A percentile compares a stretch with the other conserved stretches of the same genome.
These are phyloP conservation scores for Euplagia quadripunctaria DNA, from an alignment of 2,888 invertebrate species.

Conservation along the genomic window DNA sequence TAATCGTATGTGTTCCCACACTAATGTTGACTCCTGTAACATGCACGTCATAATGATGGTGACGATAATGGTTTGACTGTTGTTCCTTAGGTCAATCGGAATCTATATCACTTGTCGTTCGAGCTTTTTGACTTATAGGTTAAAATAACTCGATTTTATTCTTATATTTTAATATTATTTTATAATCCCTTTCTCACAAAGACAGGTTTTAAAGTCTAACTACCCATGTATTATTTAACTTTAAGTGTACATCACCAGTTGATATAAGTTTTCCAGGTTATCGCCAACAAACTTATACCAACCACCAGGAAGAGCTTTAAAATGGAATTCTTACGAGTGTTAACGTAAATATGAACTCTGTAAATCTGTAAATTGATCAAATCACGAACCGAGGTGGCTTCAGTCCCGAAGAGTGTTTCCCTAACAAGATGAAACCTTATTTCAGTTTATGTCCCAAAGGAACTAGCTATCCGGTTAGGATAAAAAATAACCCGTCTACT, in stretches of 20 bases:
- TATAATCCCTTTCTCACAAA: neutral
- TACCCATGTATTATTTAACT: neutral
- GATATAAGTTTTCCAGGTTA: neutral
- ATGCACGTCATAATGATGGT: neutral
- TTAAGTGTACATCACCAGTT: neutral
- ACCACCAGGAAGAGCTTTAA: constrained; percentile 5
- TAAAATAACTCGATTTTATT: neutral
- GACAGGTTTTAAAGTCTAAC: neutral
- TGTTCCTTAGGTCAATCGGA: neutral
- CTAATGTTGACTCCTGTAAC: neutral
- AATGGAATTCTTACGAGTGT: constrained; percentile 4
- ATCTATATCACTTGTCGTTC: neutral
- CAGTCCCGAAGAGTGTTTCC: constrained; percentile 21
- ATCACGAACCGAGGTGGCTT: constrained; percentile 18
- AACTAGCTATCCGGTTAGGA: constrained; percentile 23
- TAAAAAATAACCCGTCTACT: constrained; percentile 19
- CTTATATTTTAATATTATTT: neutral
- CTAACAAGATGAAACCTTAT: constrained; percentile 39
- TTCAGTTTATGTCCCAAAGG: constrained; percentile 30
- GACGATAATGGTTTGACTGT: neutral
- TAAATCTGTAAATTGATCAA: constrained; percentile 20
- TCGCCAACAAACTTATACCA: too few species aligned
- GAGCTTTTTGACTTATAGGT: neutral
- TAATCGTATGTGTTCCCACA: neutral
- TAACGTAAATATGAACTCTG: constrained; percentile 6